Percentiles rank a stretch among this genome's conserved stretches.
Evolutionary conservation across 2,797 vertebrate species (phyloP).

Genomic region (Acrocephalus scirpaceus): DNA sequence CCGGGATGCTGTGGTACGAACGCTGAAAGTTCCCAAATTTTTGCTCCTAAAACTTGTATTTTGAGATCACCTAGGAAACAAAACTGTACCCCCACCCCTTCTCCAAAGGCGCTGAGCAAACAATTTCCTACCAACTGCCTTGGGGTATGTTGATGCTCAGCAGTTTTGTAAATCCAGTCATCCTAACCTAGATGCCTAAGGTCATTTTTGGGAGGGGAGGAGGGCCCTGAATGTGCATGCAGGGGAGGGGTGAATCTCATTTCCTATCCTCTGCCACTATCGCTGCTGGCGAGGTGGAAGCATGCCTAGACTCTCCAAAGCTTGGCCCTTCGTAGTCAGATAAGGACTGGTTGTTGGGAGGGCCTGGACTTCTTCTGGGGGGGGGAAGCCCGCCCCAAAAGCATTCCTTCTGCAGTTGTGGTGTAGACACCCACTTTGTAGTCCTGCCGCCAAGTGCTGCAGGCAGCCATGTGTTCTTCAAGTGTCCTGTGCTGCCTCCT

Average conservation of each 20-base stretch:
- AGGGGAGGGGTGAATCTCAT: conserved; percentile 7
- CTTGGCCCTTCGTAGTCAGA: not conserved
- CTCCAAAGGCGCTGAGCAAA: conserved; percentile 17
- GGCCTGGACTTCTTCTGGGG: not conserved
- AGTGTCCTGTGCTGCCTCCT: conserved; percentile 79
- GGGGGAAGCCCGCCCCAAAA: not conserved
- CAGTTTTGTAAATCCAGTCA: conserved; percentile 57
- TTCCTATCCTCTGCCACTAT: not conserved
- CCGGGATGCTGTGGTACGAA: not conserved
- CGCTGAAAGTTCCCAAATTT: not conserved
- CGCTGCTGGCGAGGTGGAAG: not conserved
- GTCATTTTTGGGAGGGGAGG: conserved; percentile 30
- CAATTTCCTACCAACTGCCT: conserved; percentile 11
- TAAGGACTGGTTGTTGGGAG: conserved; percentile 4
- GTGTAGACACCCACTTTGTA: not conserved
- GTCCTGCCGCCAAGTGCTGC: not conserved
- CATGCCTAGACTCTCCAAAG: not conserved
- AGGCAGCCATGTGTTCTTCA: conserved; percentile 63
- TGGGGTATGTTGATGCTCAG: conserved; percentile 56
- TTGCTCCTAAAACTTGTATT: not conserved
- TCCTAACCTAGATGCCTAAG: conserved; percentile 54
- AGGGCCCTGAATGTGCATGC: not conserved
- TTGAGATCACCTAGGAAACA: conserved; percentile 50
- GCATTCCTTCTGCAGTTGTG: not conserved
- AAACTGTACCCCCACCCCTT: not conserved